A percentile compares a stretch with the other conserved stretches of the same genome.
These are phyloP conservation scores for Dicroscelio sp. DNA, from an alignment of 2,888 invertebrate species.

Conservation along the genomic window DNA sequence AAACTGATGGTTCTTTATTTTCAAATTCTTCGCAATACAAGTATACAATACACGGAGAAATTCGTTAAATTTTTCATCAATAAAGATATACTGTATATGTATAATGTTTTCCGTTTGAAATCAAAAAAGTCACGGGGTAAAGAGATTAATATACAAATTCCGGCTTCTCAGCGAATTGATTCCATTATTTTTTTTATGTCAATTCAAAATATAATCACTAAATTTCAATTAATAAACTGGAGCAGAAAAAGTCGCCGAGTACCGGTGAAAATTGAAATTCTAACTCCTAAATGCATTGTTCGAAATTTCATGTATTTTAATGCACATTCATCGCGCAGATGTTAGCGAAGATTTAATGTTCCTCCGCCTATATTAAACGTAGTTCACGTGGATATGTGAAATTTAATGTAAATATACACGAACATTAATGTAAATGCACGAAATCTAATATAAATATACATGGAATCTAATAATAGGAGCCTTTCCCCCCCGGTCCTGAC, in stretches of 20 bases:
- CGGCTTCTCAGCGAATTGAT: too few relatives aligned
- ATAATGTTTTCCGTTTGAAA: too few relatives aligned
- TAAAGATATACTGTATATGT: too few relatives aligned
- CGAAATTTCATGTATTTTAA: slow-evolving; percentile 67
- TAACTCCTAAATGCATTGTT: slow-evolving; percentile 51
- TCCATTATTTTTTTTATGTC: neutral
- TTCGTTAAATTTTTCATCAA: too few relatives aligned
- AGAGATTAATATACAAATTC: too few relatives aligned
- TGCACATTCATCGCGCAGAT: slow-evolving; percentile 63
- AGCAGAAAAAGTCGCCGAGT: too few relatives aligned
- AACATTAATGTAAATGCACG: slow-evolving; percentile 72
- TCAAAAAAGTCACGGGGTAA: too few relatives aligned
- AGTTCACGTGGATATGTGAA: slow-evolving; percentile 58
- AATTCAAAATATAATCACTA: neutral
- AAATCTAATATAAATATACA: slow-evolving; percentile 75
- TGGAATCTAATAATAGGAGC: slow-evolving; percentile 72
- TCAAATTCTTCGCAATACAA: too few relatives aligned
- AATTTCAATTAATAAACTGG: neutral
- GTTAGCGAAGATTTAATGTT: slow-evolving; percentile 63
- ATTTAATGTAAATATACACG: slow-evolving; percentile 75
- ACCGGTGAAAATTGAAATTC: too few relatives aligned
- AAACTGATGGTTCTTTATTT: too few relatives aligned
- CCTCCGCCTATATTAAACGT: slow-evolving; percentile 48
- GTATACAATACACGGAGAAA: too few relatives aligned
- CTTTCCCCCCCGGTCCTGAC: neutral